Conservation (phyloP, 2,888 invertebrate genomes). For the Carabus problematicus region DNA sequence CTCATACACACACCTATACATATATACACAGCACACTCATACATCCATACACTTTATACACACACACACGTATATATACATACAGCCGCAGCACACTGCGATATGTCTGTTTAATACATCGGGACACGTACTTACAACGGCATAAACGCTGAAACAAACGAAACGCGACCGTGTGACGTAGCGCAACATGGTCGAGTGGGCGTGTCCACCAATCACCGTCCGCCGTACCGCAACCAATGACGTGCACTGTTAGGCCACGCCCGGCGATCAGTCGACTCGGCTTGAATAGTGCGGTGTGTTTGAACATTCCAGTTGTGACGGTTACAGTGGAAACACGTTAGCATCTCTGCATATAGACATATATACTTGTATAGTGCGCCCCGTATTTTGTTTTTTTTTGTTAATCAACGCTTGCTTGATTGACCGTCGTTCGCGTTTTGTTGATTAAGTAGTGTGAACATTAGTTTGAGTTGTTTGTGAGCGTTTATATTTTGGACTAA, state of each 20-base stretch:
- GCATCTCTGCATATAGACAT: too few species aligned
- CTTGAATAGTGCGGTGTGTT: neutral
- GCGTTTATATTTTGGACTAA: too few species aligned
- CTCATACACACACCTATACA: neutral
- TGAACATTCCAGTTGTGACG: neutral
- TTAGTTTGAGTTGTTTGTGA: conserved; percentile 1
- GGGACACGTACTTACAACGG: conserved; percentile 40
- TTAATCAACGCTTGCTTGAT: neutral
- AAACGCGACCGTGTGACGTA: conserved; percentile 49
- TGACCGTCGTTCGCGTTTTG: too few species aligned
- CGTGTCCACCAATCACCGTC: conserved; percentile 54
- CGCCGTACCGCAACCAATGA: conserved; percentile 56
- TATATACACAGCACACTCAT: neutral
- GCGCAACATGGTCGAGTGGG: conserved; percentile 47
- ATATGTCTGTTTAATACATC: conserved; percentile 39
- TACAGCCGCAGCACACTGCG: conserved; percentile 15
- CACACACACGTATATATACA: neutral
- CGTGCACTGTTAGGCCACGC: conserved; percentile 48
- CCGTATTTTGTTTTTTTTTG: neutral
- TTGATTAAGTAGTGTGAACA: too few species aligned
- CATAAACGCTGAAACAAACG: conserved; percentile 53
- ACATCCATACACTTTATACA: neutral
- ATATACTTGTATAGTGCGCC: conserved; percentile 9
- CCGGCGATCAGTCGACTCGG: conserved; percentile 39
- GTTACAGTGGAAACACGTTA: neutral